Evolutionary conservation across 2,113 vertebrate species (phyloP), one percentile per base, ranked within the genome.

Genomic region (Malurus alboscapulatus): DNA sequence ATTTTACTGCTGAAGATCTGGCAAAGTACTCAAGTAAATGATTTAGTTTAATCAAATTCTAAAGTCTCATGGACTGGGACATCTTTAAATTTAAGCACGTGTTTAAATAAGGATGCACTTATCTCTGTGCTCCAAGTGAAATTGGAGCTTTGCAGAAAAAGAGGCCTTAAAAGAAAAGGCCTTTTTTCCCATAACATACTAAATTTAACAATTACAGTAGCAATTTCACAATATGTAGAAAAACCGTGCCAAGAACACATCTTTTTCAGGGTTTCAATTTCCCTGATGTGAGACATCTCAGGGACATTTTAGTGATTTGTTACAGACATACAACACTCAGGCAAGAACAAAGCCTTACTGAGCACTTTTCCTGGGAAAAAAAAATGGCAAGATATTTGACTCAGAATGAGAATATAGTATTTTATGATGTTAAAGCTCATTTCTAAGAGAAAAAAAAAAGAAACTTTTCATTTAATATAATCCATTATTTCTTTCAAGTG

Each of bases 251-350:
- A 95, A 92, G 76, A 8, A 84, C 79, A 78, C 88, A 77, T 71
- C 88, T 88, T 94, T 90, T 95, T 93, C 94, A 94, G 93, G 92
- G 86, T 86, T 96, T 93, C 83, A 87, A 78, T 95, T 96, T 92
- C 83, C 92, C n/a, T 87, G 76, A 90, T 72, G 73, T 78, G 76
- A 94, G 76, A 93, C 80, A 90, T 88, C 92, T 95, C 95, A 93
- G 96, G 92, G 95, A 90, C n/a, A 68, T 96, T 95, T 94, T 88
- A 90, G 79, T 93, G 92, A 96, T 96, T 90, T 92, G 92, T 95
- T 93, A 81, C 72, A 92, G 86, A 90, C 73, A 78, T 90, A 63
- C 53, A 90, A 74, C 30, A 86, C 48, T 94, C 48, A 61, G 51
- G 27, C 75, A 90, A 90, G 94, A 94, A 84, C 44, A 93, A 90